These are phyloP conservation scores for Okamejei kenojei DNA, from an alignment of 2,797 vertebrate species.

Conservation along the genomic window DNA sequence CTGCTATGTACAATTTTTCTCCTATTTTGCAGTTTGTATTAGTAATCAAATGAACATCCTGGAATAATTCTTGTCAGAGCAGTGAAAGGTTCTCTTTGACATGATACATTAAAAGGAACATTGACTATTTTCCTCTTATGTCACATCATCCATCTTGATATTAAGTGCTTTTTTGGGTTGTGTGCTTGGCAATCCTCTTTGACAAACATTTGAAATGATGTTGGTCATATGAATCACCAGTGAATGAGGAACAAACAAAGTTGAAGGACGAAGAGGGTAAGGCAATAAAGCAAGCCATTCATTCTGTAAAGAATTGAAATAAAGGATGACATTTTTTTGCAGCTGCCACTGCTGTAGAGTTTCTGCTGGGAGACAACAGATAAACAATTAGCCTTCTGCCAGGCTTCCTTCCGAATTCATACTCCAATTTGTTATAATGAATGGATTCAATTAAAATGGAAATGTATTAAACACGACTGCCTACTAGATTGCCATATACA, in stretches of 20 bases:
- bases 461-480: slow-evolving; percentile 32
- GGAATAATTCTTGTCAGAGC: slow-evolving; percentile 4
- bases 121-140: slow-evolving; percentile 19
- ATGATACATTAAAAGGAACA: slow-evolving; percentile 5
- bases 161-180: background rate
- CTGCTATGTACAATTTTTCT: background rate
- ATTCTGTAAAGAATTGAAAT: slow-evolving; percentile 28
- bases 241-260: slow-evolving; percentile 15
- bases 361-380: slow-evolving; percentile 29
- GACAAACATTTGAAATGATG: slow-evolving; percentile 30
- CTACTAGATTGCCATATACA: background rate
- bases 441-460: slow-evolving; percentile 38
- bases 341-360: slow-evolving; percentile 18
- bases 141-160: slow-evolving; percentile 18
- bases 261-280: slow-evolving; percentile 28
- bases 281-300: slow-evolving; percentile 30
- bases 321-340: slow-evolving; percentile 14
- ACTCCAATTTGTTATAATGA: slow-evolving; percentile 32
- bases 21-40: background rate
- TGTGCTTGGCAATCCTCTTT: slow-evolving; percentile 10
- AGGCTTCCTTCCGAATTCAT: slow-evolving; percentile 31
- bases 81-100: background rate
- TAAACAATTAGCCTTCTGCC: slow-evolving; percentile 34
- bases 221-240: background rate
- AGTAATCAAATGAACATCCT: background rate